These are phyloP conservation scores for Acanthopleura granulata DNA, from an alignment of 2,888 invertebrate genomes.

Conservation along the genomic window DNA sequence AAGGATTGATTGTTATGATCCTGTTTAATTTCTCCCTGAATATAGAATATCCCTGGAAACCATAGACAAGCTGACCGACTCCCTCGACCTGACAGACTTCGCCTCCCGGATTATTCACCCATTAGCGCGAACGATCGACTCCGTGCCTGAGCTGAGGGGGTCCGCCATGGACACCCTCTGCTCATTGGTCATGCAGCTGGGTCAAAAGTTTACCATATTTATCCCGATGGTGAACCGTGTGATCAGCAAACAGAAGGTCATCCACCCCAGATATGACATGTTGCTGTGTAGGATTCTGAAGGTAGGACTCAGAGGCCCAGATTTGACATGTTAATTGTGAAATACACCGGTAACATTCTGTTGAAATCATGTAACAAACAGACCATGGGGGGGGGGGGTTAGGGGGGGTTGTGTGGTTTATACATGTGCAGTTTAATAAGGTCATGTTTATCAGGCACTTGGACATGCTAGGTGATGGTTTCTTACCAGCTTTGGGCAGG, in stretches of 20 bases:
- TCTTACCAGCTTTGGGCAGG: no score
- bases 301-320: constrained; percentile 46
- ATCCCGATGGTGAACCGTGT: constrained; percentile 91
- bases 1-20: no score
- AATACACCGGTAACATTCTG: no score
- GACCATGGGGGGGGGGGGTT: no score
- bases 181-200: constrained; percentile 88
- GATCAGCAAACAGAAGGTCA: constrained; percentile 64
- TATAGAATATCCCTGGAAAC: constrained; percentile 76
- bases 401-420: no score
- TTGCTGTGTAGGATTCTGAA: constrained; percentile 73
- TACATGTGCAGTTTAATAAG: no score
- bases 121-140: constrained; percentile 85
- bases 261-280: constrained; percentile 83
- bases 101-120: constrained; percentile 95
- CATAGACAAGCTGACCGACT: constrained; percentile 89
- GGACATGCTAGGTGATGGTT: no score
- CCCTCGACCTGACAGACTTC: constrained; percentile 91
- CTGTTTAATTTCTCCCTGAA: background rate
- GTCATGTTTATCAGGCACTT: no score
- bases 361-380: no score
- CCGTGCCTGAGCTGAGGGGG: constrained; percentile 77
- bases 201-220: constrained; percentile 91
- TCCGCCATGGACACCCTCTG: constrained; percentile 93
- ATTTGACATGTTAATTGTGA: no score